Percentiles rank a stretch among this genome's conserved stretches.
Conservation (phyloP, 1,140 invertebrate genomes). For the Heliothis virescens region DNA sequence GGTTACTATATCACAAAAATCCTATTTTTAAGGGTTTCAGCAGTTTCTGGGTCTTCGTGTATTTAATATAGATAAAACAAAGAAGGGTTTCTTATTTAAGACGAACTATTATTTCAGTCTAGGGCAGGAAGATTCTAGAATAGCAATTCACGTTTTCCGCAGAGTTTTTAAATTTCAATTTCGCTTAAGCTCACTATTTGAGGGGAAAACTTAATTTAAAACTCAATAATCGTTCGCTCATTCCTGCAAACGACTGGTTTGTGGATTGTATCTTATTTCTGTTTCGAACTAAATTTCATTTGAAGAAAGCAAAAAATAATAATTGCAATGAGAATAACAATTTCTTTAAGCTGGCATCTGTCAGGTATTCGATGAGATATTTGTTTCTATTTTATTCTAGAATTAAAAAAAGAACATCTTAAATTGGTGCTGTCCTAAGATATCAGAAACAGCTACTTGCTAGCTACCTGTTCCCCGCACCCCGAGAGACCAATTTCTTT, state of each 20-base stretch:
- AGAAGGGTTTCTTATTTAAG: no score
- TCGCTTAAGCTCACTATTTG: constrained; percentile 9
- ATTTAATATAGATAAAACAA: no score
- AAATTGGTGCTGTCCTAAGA: no score
- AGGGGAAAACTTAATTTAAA: constrained; percentile 16
- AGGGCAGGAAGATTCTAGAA: neutral
- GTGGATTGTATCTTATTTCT: constrained; percentile 8
- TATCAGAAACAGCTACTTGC: no score
- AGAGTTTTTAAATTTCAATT: constrained; percentile 33
- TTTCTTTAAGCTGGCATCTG: neutral
- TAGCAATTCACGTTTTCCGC: neutral
- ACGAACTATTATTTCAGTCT: no score
- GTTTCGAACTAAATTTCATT: neutral
- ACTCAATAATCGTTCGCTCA: constrained; percentile 6
- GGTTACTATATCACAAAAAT: no score
- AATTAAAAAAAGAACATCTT: no score
- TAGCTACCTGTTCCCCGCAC: no score
- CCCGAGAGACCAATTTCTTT: no score
- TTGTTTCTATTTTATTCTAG: no score
- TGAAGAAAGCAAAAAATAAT: neutral
- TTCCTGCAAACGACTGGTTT: constrained; percentile 23
- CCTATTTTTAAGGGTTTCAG: no score
- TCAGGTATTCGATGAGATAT: neutral
- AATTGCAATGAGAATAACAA: neutral
- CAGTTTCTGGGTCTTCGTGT: no score